phyloP scores from a whole-genome alignment of 2,888 invertebrate species.

The Anoncus sp. region DNA sequence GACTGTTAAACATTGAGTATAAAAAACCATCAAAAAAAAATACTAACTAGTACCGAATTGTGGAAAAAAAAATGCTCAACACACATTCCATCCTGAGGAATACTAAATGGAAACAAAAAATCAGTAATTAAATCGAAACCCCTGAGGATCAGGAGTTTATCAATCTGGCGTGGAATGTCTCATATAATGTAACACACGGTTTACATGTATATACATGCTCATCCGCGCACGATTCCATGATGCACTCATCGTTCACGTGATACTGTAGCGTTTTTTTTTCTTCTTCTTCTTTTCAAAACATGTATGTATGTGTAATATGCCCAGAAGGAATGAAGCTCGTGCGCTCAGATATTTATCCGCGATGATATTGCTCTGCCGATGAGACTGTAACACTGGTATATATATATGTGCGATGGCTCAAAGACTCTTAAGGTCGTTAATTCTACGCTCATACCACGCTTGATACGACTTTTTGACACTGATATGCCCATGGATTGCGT shows the following conservation, averaged over 20 bases:
- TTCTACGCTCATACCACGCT: not conserved
- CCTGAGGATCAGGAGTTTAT: too few relatives aligned
- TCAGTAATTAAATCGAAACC: too few relatives aligned
- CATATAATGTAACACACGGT: not conserved
- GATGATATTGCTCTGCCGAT: slow-evolving; percentile 30
- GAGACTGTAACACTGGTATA: not conserved
- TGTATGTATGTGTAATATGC: not conserved
- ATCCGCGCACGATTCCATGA: not conserved
- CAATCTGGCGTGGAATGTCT: too few relatives aligned
- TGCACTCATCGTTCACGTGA: not conserved
- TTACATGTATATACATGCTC: not conserved
- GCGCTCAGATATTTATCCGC: slow-evolving; percentile 50
- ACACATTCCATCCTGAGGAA: too few relatives aligned
- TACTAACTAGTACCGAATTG: too few relatives aligned
- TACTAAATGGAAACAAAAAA: too few relatives aligned
- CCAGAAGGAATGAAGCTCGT: slow-evolving; percentile 45
- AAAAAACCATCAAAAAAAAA: too few relatives aligned
- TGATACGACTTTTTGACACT: not conserved
- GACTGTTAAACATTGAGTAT: too few relatives aligned
- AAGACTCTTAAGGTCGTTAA: not conserved
- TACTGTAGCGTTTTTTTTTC: not conserved
- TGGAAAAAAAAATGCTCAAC: too few relatives aligned
- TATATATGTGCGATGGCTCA: not conserved
- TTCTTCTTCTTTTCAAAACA: too few relatives aligned
- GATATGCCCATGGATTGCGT: too few relatives aligned